phyloP scores from a whole-genome alignment of 2,113 vertebrate genomes.

The Embiotoca jacksoni region DNA sequence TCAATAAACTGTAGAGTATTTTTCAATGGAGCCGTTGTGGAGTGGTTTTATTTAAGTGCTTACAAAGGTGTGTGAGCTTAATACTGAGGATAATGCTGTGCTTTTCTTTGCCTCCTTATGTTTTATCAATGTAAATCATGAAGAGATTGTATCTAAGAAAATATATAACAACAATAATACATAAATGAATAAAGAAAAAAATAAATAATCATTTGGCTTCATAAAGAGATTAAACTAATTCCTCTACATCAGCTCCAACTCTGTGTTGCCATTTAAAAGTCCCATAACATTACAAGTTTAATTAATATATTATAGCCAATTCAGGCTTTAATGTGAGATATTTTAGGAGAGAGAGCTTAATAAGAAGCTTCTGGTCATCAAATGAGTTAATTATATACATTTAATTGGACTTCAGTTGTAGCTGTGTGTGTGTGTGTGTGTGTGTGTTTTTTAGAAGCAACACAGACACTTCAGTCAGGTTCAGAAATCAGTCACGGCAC shows the following conservation, averaged over 20 bases:
- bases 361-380: constrained; percentile 45
- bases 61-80: background rate
- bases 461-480: constrained; percentile 26
- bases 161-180: background rate
- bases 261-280: constrained; percentile 24
- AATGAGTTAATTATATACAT: constrained; percentile 49
- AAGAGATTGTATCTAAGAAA: constrained; percentile 4
- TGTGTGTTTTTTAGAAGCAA: background rate
- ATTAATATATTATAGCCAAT: constrained; percentile 19
- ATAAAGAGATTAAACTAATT: constrained; percentile 17
- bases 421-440: background rate
- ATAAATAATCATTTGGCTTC: constrained; percentile 4
- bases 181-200: background rate
- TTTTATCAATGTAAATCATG: constrained; percentile 12
- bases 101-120: background rate
- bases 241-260: background rate
- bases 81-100: background rate
- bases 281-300: constrained; percentile 17
- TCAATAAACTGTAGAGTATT: constrained; percentile 62
- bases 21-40: constrained; percentile 30
- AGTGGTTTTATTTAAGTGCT: background rate
- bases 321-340: constrained; percentile 29
- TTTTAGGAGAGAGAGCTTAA: constrained; percentile 27
- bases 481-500: constrained; percentile 54
- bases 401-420: constrained; percentile 44